Conservation (phyloP, 1,140 invertebrate species). For the Panonychus citri region DNA sequence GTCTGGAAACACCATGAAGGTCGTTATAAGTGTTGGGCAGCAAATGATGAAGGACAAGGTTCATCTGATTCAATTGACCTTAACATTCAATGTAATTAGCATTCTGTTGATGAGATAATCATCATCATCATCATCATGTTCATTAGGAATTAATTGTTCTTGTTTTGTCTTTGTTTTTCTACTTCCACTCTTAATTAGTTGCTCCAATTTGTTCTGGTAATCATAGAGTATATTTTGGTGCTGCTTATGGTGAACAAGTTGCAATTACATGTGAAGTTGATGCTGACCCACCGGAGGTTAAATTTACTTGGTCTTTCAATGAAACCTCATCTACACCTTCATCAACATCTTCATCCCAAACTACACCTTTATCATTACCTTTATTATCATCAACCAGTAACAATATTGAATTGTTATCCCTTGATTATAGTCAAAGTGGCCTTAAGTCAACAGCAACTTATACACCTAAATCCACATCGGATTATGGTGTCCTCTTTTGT, state of each 20-base stretch:
- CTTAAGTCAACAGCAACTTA: conserved; percentile 5
- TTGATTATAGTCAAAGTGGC: background rate
- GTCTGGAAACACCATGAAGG: conserved; percentile 18
- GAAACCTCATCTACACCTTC: too few species aligned
- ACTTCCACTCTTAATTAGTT: background rate
- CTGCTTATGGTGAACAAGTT: background rate
- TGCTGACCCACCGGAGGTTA: background rate
- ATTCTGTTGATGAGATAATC: too few species aligned
- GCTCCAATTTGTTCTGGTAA: background rate
- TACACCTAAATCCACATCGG: background rate
- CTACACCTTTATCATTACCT: too few species aligned
- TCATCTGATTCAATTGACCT: conserved; percentile 54
- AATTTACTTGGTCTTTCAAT: background rate
- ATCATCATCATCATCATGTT: too few species aligned
- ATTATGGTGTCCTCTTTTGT: conserved; percentile 56
- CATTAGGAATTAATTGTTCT: background rate
- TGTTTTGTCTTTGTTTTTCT: background rate
- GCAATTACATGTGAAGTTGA: conserved; percentile 2
- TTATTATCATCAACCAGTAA: background rate
- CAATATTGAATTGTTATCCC: background rate
- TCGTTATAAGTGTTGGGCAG: conserved; percentile 58
- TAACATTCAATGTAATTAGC: conserved; percentile 49
- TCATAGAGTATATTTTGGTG: background rate
- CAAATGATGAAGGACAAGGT: conserved; percentile 65
- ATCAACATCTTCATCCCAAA: too few species aligned